Evolutionary conservation across 1,140 invertebrate species (phyloP).

Genomic region (Pseudachorutes palmiensis): DNA sequence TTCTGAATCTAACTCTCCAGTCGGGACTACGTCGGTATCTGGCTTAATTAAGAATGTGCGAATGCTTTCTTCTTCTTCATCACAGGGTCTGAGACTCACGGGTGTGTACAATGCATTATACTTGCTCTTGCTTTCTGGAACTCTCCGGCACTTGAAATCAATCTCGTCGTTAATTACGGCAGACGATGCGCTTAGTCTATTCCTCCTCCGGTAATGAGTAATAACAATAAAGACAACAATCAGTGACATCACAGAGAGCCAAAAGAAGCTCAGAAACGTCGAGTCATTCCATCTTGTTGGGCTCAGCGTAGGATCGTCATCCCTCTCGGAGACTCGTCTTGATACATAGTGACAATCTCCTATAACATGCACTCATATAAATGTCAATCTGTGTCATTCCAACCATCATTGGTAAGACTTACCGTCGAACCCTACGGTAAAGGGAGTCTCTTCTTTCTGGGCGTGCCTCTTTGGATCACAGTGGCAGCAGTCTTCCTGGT

Average conservation of each 20-base stretch:
- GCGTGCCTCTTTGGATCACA: conserved; percentile 35
- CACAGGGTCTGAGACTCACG: conserved; percentile 7
- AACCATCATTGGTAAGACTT: background rate
- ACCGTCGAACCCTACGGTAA: conserved; percentile 23
- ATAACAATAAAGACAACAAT: conserved; percentile 22
- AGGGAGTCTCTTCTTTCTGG: conserved; percentile 17
- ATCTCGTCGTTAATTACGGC: background rate
- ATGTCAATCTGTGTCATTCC: background rate
- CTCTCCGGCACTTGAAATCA: conserved; percentile 4
- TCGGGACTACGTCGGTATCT: too few relatives aligned
- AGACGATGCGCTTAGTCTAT: background rate
- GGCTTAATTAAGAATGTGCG: background rate
- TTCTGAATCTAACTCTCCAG: background rate
- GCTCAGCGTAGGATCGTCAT: conserved; percentile 19
- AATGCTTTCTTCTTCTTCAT: conserved; percentile 5
- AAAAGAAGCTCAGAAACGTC: conserved; percentile 29
- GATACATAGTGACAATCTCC: conserved; percentile 37
- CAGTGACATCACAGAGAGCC: conserved; percentile 29
- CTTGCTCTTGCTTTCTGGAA: background rate
- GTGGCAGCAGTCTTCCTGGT: conserved; percentile 34
- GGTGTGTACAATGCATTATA: conserved; percentile 5
- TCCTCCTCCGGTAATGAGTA: conserved; percentile 11
- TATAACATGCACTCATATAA: conserved; percentile 8
- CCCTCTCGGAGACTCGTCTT: conserved; percentile 32
- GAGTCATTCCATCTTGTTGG: conserved; percentile 27